Base-by-base conservation (phyloP, 92 coral and sea anemone species). In the Heliopora coerulea region DNA sequence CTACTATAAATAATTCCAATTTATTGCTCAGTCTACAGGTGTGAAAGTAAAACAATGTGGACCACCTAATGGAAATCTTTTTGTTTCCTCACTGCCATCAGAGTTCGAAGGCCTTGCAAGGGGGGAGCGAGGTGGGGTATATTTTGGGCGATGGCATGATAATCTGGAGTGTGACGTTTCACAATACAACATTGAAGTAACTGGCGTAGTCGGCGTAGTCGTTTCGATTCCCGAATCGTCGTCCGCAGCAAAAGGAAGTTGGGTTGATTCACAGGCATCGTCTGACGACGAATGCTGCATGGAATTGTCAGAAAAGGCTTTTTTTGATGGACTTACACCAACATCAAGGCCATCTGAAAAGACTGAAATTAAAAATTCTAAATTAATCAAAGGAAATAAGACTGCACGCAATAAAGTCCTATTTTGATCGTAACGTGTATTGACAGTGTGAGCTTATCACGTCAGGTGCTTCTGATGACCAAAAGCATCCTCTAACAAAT, bases 121-220 rank as follows among this genome's bases (percentile, higher is more conserved):
- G n/a, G 98, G 98, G 14, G 98, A 93, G 52, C 96, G 76, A 18
- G 98, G 98, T 19, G 98, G 98, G 8, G 98, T 93, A 60, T 90
- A 90, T 49, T 91, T 79, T 72, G 91, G 86, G n/a, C 96, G 86
- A 65, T 81, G 90, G 65, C 73, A 70, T 19, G 93, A 85, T 54
- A 88, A 75, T 52, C 62, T 49, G 0, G 82, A 76, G 42, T 96
- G 80, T 3, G 81, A 91, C 23, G 86, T 33, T 42, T 93, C 95
- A 15, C 91, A 91, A 57, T 88, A 78, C 62, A 90, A 73, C 91
- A 93, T 81, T 24, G 90, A 88, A 1, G 90, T 83, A 21, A 85
- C 76, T 20, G 96, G 80, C 11, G 83, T 44, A 5, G 82, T 56
- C 18, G 86, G 83, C 13, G 97, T 76, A 5, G 74, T 68, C 10